Percentiles rank a stretch among this genome's conserved stretches.
phyloP scores from a whole-genome alignment of 2,888 invertebrate species.

The Papilio gigon region DNA sequence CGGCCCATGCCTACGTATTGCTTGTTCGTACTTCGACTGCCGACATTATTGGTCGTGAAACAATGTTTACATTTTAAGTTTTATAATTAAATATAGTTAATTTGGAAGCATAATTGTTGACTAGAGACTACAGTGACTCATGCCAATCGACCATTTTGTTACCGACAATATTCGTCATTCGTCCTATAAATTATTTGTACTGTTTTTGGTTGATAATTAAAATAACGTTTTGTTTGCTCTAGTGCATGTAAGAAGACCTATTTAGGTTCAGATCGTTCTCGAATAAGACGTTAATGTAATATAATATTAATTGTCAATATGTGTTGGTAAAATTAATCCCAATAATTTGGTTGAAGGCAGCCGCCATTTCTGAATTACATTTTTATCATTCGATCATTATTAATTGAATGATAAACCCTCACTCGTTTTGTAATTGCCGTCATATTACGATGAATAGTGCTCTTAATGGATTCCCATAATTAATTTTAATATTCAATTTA shows the following conservation, averaged over 20 bases:
- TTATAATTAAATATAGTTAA: too few relatives aligned
- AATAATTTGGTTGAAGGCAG: neutral
- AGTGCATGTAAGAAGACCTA: too few relatives aligned
- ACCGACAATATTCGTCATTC: too few relatives aligned
- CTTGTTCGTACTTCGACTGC: slow-evolving; percentile 17
- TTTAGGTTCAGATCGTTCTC: neutral
- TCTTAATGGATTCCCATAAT: slow-evolving; percentile 33
- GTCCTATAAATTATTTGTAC: too few relatives aligned
- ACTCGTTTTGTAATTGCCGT: slow-evolving; percentile 28
- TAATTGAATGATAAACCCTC: slow-evolving; percentile 28
- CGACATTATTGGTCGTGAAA: neutral
- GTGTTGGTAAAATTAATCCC: neutral
- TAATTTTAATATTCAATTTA: slow-evolving; percentile 26
- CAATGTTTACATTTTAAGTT: neutral
- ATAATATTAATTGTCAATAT: neutral
- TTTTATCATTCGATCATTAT: slow-evolving; percentile 30
- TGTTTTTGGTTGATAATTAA: too few relatives aligned
- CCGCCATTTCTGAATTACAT: slow-evolving; percentile 9
- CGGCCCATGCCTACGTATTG: slow-evolving; percentile 48
- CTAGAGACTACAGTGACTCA: neutral
- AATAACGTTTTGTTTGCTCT: too few relatives aligned
- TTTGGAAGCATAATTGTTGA: neutral
- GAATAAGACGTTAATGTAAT: neutral
- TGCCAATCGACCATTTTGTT: too few relatives aligned
- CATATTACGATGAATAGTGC: slow-evolving; percentile 21